Evolutionary conservation across 2,113 vertebrate genomes (phyloP).

Genomic region (Solea solea): DNA sequence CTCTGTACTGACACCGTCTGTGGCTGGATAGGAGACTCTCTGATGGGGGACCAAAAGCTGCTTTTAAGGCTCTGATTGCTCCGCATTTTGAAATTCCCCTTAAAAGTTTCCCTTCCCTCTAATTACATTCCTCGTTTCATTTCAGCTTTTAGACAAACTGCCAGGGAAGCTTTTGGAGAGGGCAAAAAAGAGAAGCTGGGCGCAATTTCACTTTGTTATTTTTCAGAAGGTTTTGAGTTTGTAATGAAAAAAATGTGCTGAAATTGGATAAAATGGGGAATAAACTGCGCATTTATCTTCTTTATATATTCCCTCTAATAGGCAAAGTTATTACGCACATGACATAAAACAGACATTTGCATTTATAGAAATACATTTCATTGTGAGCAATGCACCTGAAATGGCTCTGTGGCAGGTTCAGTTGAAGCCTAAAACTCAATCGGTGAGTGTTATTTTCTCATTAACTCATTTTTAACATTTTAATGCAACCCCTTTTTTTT

Average conservation of each 20-base stretch:
- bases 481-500: constrained; percentile 72
- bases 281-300: constrained; percentile 79
- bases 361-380: constrained; percentile 70
- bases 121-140: constrained; percentile 81
- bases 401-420: constrained; percentile 51
- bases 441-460: constrained; percentile 76
- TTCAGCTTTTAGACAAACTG: constrained; percentile 75
- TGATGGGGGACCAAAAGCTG: constrained; percentile 65
- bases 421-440: constrained; percentile 65
- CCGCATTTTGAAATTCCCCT: constrained; percentile 75
- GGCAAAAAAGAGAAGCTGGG: constrained; percentile 48
- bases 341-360: constrained; percentile 72
- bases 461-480: constrained; percentile 79
- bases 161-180: constrained; percentile 75
- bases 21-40: constrained; percentile 63
- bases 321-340: constrained; percentile 71
- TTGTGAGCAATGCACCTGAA: constrained; percentile 56
- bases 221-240: constrained; percentile 73
- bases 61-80: constrained; percentile 75
- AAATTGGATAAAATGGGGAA: constrained; percentile 75
- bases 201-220: constrained; percentile 71
- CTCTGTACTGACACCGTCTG: constrained; percentile 55
- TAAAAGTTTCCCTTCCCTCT: constrained; percentile 76
- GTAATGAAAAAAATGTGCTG: constrained; percentile 76
- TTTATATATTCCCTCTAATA: constrained; percentile 77